Percentiles rank a stretch among this genome's conserved stretches.
These are phyloP conservation scores for Drosophila littoralis DNA, from an alignment of 1,140 invertebrate species.

Conservation along the genomic window DNA sequence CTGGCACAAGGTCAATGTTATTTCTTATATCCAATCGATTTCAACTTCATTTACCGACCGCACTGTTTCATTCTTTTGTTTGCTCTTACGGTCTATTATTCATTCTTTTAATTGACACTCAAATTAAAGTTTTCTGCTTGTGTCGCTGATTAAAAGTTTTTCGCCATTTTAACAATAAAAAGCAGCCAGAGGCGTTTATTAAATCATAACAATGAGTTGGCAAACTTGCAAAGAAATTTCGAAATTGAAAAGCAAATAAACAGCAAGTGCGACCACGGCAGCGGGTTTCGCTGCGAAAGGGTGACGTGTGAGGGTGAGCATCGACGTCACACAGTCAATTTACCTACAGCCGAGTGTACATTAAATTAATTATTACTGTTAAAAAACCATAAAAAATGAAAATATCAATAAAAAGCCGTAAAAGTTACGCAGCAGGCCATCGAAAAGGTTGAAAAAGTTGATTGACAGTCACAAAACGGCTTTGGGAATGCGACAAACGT, in stretches of 20 bases:
- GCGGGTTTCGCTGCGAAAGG: neutral
- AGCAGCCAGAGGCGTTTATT: slow-evolving; percentile 33
- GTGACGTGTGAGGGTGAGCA: neutral
- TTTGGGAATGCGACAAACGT: slow-evolving; percentile 11
- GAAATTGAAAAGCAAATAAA: slow-evolving; percentile 57
- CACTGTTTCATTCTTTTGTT: neutral
- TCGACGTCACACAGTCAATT: slow-evolving; percentile 56
- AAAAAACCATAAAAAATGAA: slow-evolving; percentile 77
- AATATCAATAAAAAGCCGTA: slow-evolving; percentile 75
- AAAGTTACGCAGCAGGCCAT: slow-evolving; percentile 61
- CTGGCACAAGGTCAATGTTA: no score
- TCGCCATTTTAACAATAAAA: slow-evolving; percentile 19
- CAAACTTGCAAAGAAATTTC: slow-evolving; percentile 39
- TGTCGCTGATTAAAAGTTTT: slow-evolving; percentile 6
- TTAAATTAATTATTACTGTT: slow-evolving; percentile 83
- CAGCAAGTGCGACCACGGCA: slow-evolving; percentile 7
- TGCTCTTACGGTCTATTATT: neutral
- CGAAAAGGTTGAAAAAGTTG: slow-evolving; percentile 49
- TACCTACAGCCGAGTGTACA: slow-evolving; percentile 73
- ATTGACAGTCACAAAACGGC: slow-evolving; percentile 64
- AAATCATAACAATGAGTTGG: slow-evolving; percentile 24
- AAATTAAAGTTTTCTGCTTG: slow-evolving; percentile 1
- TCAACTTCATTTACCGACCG: no score
- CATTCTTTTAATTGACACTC: slow-evolving; percentile 22
- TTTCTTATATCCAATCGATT: no score